Conservation (phyloP, 2,888 invertebrate genomes). For the Meganola albula region DNA sequence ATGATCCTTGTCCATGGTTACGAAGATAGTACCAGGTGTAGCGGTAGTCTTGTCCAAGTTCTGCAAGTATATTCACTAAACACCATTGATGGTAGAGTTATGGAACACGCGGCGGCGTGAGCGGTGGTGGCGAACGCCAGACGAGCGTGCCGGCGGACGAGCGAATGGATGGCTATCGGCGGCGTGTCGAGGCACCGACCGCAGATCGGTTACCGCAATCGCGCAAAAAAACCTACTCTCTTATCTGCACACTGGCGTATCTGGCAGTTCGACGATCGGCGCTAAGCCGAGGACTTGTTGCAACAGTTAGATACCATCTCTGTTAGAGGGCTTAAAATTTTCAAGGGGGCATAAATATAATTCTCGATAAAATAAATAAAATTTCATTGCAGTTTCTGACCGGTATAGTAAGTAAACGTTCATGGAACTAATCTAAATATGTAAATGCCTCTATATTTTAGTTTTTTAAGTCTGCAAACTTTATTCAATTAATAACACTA, state of each 20-base stretch:
- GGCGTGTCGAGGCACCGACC: slow-evolving; percentile 44
- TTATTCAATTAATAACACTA: too few relatives aligned
- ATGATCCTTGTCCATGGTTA: slow-evolving; percentile 79
- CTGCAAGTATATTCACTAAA: slow-evolving; percentile 52
- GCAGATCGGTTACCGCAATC: slow-evolving; percentile 56
- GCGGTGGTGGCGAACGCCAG: slow-evolving; percentile 41
- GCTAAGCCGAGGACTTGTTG: background rate
- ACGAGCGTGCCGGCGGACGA: slow-evolving; percentile 63
- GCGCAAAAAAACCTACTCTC: slow-evolving; percentile 61
- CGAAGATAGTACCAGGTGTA: slow-evolving; percentile 17
- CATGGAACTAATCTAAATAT: too few relatives aligned
- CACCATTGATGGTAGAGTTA: slow-evolving; percentile 54
- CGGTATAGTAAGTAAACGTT: too few relatives aligned
- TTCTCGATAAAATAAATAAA: too few relatives aligned
- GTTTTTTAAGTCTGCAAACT: too few relatives aligned
- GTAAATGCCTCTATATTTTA: too few relatives aligned
- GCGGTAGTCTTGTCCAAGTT: slow-evolving; percentile 32
- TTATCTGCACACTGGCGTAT: slow-evolving; percentile 57
- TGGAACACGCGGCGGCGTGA: slow-evolving; percentile 38
- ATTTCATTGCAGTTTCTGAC: too few relatives aligned
- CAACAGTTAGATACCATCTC: too few relatives aligned
- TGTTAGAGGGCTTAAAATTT: too few relatives aligned
- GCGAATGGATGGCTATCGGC: slow-evolving; percentile 59
- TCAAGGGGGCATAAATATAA: too few relatives aligned
- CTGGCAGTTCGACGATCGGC: slow-evolving; percentile 28